Evolutionary conservation across 1,140 invertebrate species (phyloP), one percentile per base, ranked within the genome.

Genomic region (Hypsibius dujardini): DNA sequence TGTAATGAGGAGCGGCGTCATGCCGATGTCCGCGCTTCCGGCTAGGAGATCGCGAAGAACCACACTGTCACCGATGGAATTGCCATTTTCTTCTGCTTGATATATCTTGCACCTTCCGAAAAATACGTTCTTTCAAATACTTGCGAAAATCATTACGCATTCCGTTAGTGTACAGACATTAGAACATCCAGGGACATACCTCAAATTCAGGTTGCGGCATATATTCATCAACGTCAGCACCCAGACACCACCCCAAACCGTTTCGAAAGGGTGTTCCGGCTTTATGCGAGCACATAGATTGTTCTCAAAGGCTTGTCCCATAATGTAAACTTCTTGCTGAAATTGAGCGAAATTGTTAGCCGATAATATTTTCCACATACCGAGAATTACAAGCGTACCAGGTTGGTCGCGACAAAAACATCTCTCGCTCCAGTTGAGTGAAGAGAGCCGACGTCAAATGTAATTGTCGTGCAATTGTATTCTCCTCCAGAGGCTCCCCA

Each of bases 1-100:
- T n/a, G 50, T 56, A n/a, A 56, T 56, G n/a, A 56, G 50, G 7
- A 56, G 50, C n/a, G 50, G 50, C 50, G 50, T 56, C 50, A 56
- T 7, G 7, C 7, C 50, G 50, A 56, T 56, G 7, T 56, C 50
- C 7, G 50, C 50, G 7, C n/a, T 56, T 7, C n/a, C 50, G 7
- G 7, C 7, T n/a, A 56, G 7, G 7, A 56, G 7, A n/a, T 56
- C 50, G 50, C 50, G 50, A 7, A 56, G 50, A 56, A n/a, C 50
- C 50, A n/a, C n/a, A n/a, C 50, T 56, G 50, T 56, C 50, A 56
- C 50, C 50, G 50, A 12, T 56, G 50, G 50, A 56, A 56, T 7
- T 56, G 50, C n/a, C 50, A n/a, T 56, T 56, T 7, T 56, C 7
- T 7, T 56, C 50, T 7, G 50, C 50, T 56, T 56, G 7, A n/a